Percentiles rank a stretch among this genome's conserved stretches.
Evolutionary conservation across 2,797 vertebrate species (phyloP).

Genomic region (Galago senegalensis): DNA sequence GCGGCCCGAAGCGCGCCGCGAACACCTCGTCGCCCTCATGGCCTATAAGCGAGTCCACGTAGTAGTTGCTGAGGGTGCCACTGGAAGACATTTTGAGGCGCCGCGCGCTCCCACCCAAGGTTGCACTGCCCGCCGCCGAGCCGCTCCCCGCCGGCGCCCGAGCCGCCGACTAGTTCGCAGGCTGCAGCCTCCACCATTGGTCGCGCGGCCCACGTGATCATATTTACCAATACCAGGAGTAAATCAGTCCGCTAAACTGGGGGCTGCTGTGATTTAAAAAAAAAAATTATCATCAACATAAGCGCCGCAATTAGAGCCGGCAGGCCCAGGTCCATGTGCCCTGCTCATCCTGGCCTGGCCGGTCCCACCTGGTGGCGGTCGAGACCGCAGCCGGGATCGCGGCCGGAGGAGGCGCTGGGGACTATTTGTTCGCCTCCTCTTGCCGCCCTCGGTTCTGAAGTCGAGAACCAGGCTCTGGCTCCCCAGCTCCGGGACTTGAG

Average conservation of each 20-base stretch:
- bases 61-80: conserved; percentile 98
- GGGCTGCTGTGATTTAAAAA: conserved; percentile 86
- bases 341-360: not conserved
- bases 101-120: conserved; percentile 96
- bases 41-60: conserved; percentile 97
- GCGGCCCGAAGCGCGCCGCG: conserved; percentile 94
- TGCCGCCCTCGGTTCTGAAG: conserved; percentile 82
- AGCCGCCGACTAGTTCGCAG: conserved; percentile 99
- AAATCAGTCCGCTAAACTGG: conserved; percentile 97
- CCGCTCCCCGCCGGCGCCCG: conserved; percentile 96
- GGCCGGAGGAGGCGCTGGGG: conserved; percentile 85
- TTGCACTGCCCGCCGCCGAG: conserved; percentile 94
- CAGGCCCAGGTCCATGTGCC: conserved; percentile 59
- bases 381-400: not conserved
- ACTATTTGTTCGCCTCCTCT: conserved; percentile 91
- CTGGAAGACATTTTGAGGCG: conserved; percentile 98
- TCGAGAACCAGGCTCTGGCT: not conserved
- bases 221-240: conserved; percentile 99
- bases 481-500: not conserved
- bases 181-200: conserved; percentile 98
- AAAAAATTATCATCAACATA: conserved; percentile 80
- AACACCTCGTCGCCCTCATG: conserved; percentile 97
- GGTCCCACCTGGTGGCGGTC: not conserved
- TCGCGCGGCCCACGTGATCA: conserved; percentile 99
- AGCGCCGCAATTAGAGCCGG: conserved; percentile 87